These are phyloP conservation scores for Erethizon dorsatum DNA, from an alignment of 2,797 vertebrate genomes.

Conservation along the genomic window DNA sequence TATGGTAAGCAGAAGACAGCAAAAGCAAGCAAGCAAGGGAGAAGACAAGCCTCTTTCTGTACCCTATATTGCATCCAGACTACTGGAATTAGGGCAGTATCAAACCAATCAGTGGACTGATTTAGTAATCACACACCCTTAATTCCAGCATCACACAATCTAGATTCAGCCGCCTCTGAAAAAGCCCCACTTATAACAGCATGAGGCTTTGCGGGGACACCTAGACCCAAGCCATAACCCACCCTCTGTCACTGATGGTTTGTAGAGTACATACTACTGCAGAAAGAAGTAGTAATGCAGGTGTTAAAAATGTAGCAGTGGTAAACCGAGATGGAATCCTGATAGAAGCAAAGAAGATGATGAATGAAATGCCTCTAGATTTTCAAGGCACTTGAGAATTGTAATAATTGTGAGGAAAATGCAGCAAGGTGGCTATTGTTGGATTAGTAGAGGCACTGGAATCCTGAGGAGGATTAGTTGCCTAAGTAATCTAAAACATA, in stretches of 20 bases:
- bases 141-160: not conserved
- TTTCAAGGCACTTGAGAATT: not conserved
- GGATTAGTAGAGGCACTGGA: not conserved
- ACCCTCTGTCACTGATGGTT: not conserved
- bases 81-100: not conserved
- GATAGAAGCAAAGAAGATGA: not conserved
- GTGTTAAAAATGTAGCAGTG: not conserved
- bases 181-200: not conserved
- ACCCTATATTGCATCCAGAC: not conserved
- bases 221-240: not conserved
- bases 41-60: not conserved
- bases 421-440: not conserved
- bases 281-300: not conserved
- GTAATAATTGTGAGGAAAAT: not conserved
- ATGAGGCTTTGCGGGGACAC: not conserved
- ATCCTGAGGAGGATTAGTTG: not conserved
- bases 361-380: not conserved
- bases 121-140: not conserved
- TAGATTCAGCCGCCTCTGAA: not conserved
- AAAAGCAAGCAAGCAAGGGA: not conserved
- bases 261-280: not conserved
- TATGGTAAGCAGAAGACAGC: not conserved
- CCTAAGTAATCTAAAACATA: not conserved
- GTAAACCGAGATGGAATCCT: not conserved
- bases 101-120: not conserved